Percentiles rank a stretch among this genome's conserved stretches.
phyloP scores from a whole-genome alignment of 2,797 vertebrate species.

The Odontamblyopus rebecca region DNA sequence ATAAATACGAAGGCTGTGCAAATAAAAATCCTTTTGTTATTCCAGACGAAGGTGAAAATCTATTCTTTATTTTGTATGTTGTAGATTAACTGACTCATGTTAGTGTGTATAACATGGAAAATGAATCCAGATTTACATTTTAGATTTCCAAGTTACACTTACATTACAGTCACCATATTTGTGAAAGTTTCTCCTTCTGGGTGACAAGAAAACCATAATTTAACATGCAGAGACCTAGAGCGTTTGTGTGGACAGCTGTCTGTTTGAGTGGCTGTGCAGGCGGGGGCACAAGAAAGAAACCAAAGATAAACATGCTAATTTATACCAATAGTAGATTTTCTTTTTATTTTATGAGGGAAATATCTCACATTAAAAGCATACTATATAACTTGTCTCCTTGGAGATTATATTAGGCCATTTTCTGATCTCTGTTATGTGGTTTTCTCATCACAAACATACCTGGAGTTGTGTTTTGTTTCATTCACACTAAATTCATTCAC shows the following conservation, averaged over 20 bases:
- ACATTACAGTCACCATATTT: too few relatives aligned
- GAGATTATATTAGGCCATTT: too few relatives aligned
- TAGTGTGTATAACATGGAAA: not conserved
- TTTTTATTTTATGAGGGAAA: too few relatives aligned
- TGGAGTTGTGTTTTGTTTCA: too few relatives aligned
- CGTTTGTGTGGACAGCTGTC: not conserved
- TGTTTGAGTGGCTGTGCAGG: not conserved
- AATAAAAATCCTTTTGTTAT: not conserved
- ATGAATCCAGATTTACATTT: not conserved
- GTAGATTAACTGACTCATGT: not conserved
- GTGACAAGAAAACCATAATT: not conserved
- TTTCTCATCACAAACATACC: too few relatives aligned
- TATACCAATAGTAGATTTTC: too few relatives aligned
- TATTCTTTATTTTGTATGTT: not conserved
- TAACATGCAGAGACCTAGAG: not conserved
- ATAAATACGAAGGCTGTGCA: not conserved
- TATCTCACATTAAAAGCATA: too few relatives aligned
- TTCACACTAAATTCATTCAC: too few relatives aligned
- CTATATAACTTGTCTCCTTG: too few relatives aligned
- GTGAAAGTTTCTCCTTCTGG: too few relatives aligned
- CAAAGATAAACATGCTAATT: too few relatives aligned
- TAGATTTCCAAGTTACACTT: not conserved
- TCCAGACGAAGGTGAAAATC: not conserved
- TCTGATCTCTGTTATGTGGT: too few relatives aligned
- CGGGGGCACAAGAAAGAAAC: not conserved